Evolutionary conservation across 2,797 vertebrate species (phyloP).

Genomic region (Muraenolepis orangiensis): DNA sequence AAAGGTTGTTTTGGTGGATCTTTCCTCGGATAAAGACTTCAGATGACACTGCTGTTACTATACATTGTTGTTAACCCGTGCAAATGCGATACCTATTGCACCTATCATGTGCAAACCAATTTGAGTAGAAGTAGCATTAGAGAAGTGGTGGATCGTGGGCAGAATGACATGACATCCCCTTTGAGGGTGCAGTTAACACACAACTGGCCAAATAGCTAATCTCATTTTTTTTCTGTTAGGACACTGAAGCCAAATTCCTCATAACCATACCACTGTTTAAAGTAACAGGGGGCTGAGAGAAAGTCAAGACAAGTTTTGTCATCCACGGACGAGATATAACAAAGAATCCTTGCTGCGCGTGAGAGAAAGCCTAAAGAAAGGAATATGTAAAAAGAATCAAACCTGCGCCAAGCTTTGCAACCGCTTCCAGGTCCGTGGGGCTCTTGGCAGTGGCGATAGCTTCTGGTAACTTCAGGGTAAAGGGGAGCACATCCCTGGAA

Average conservation of each 20-base stretch:
- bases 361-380: background rate
- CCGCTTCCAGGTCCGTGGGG: slow-evolving; percentile 79
- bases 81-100: background rate
- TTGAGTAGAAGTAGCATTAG: background rate
- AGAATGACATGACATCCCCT: background rate
- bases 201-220: too few relatives aligned
- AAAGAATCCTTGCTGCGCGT: background rate
- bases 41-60: background rate
- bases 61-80: background rate
- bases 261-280: background rate
- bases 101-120: background rate
- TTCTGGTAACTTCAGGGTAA: slow-evolving; percentile 86
- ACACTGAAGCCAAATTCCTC: background rate
- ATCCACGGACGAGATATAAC: background rate
- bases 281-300: background rate
- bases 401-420: slow-evolving; percentile 87
- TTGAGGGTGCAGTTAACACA: background rate
- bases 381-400: slow-evolving; percentile 47
- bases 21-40: background rate
- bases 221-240: background rate
- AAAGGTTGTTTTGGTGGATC: background rate
- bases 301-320: background rate
- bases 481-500: slow-evolving; percentile 86
- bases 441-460: slow-evolving; percentile 79
- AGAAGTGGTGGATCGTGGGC: background rate